phyloP scores from a whole-genome alignment of 2,888 invertebrate species.

The Nephrotoma flavescens region DNA sequence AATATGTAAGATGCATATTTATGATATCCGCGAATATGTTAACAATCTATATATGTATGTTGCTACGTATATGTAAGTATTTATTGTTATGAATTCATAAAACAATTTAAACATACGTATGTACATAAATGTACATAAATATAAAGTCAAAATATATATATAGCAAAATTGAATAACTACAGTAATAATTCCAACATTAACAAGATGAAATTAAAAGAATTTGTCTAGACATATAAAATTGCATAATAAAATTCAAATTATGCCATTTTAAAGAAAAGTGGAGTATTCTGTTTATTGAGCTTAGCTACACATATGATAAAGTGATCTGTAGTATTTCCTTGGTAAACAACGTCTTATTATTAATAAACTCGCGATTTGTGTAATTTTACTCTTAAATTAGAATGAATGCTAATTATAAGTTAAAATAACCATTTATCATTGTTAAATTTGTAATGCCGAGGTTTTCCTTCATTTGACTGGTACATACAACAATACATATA shows the following conservation, averaged over 20 bases:
- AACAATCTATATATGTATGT: neutral
- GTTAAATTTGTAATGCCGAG: neutral
- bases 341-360: neutral
- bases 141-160: neutral
- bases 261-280: neutral
- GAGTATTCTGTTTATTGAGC: neutral
- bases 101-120: neutral
- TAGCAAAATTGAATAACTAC: slow-evolving; percentile 1
- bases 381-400: neutral
- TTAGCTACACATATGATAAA: neutral
- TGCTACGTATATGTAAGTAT: neutral
- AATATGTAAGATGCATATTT: neutral
- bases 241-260: slow-evolving; percentile 3
- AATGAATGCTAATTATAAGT: slow-evolving; percentile 1
- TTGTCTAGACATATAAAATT: slow-evolving; percentile 2
- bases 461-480: neutral
- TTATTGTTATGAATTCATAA: neutral
- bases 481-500: no score
- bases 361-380: neutral
- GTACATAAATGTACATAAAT: neutral
- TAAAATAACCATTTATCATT: neutral
- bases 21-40: neutral
- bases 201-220: slow-evolving; percentile 2
- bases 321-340: neutral
- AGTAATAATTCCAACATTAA: neutral